Base-by-base conservation (phyloP, 2,888 invertebrate species). In the Endomychus coccineus region DNA sequence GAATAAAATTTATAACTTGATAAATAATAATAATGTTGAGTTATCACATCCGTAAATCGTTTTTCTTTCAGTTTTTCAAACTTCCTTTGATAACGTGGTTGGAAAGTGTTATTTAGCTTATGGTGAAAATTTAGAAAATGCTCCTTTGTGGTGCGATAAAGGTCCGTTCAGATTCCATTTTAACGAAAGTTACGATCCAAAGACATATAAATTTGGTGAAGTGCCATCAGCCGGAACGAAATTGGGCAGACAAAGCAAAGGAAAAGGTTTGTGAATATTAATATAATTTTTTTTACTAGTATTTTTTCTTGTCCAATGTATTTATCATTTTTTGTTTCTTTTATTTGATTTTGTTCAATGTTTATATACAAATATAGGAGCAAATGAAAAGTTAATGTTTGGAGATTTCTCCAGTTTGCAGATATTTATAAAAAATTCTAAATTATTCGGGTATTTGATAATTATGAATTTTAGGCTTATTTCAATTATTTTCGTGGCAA, bases 161-260 rank as follows among this genome's bases (percentile, higher is more conserved):
- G 85, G 84, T 9, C 80, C 80, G 0, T 71, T 74, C 51, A 66
- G 84, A 39, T 83, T 86, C 63, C 87, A 85, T 64, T 88, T 86
- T 55, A 71, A 71, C 12, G 71, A 80, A 67, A 72, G 75, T 1
- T 88, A 82, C 54, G 71, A 81, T 54, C 66, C 68, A 29, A 55
- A 66, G 4, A 66, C 69, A 1, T 71, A 74, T 22, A 64, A 66
- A 34, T 73, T 81, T 44, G 61, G 67, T 9, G 80, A 82, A 27
- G 77, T 81, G 0, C 80, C 84, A 0, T 56, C 67, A 3, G 56
- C 69, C 33, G 80, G 80, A 2, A 70, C 67, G 27, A 61, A 53
- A 35, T 69, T 83, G 27, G 83, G 81, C 6, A 43, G 50, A 21
- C 66, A 62, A 16, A 77, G 78, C 24, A 79, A 74, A 58, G 71